These are phyloP conservation scores for Torymus auratus DNA, from an alignment of 2,888 invertebrate genomes.

Conservation along the genomic window DNA sequence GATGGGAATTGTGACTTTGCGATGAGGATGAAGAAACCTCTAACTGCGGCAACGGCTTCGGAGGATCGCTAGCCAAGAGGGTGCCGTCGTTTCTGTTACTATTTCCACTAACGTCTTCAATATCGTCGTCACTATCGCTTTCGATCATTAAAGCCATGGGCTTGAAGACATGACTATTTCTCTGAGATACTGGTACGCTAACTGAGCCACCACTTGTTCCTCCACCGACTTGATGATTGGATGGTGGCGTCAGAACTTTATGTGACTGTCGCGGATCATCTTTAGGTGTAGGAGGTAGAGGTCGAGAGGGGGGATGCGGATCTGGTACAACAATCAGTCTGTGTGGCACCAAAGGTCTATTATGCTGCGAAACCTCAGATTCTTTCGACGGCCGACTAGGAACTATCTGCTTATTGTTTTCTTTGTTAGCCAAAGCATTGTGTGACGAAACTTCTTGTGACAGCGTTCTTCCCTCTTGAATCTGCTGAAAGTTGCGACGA, in stretches of 20 bases:
- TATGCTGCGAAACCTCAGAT: constrained; percentile 87
- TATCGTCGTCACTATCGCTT: constrained; percentile 85
- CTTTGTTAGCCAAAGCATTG: constrained; percentile 60
- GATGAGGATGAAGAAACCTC: constrained; percentile 74
- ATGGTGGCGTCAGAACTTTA: constrained; percentile 75
- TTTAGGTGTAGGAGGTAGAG: constrained; percentile 90
- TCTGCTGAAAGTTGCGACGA: constrained; percentile 97
- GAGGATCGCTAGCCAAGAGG: constrained; percentile 95
- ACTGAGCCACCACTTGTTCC: constrained; percentile 68
- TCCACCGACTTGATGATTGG: constrained; percentile 74
- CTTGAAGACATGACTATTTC: constrained; percentile 91
- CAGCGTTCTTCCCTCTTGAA: constrained; percentile 88
- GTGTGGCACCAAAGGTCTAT: constrained; percentile 91
- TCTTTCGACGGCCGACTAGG: constrained; percentile 44
- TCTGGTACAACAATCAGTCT: constrained; percentile 95
- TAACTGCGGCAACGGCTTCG: constrained; percentile 88
- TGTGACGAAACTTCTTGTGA: constrained; percentile 78
- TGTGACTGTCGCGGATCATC: constrained; percentile 77
- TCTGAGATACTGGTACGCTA: constrained; percentile 82
- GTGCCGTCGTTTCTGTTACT: constrained; percentile 96
- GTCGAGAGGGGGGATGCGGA: constrained; percentile 88
- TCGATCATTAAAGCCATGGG: constrained; percentile 84
- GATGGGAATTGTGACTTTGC: constrained; percentile 74
- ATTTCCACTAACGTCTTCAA: constrained; percentile 89
- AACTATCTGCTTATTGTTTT: constrained; percentile 67